phyloP scores from a whole-genome alignment of 2,888 invertebrate genomes.

The Sarcophaga variegata region DNA sequence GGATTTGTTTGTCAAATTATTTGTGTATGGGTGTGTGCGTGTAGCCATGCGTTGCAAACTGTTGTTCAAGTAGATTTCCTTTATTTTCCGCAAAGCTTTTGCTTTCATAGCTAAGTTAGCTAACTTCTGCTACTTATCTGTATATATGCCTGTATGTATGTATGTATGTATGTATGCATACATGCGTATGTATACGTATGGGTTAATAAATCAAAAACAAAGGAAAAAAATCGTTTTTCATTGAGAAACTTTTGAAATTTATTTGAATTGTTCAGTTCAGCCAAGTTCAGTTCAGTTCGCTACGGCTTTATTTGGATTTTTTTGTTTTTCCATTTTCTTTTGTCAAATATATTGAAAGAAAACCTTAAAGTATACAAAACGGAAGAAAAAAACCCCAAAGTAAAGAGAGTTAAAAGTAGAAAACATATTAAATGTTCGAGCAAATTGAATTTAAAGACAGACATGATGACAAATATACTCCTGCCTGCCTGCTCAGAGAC shows the following conservation, averaged over 20 bases:
- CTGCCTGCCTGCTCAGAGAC: background rate
- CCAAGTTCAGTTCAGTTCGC: constrained; percentile 12
- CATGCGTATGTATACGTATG: background rate
- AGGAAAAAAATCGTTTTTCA: constrained; percentile 40
- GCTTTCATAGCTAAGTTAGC: background rate
- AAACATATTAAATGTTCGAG: constrained; percentile 57
- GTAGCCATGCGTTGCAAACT: constrained; percentile 31
- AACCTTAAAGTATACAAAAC: background rate
- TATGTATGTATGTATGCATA: background rate
- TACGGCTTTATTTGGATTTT: background rate
- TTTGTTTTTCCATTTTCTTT: background rate
- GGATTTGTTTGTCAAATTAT: constrained; percentile 2
- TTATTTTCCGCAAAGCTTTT: constrained; percentile 30
- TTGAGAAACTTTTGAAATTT: constrained; percentile 66
- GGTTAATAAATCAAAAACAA: constrained; percentile 63
- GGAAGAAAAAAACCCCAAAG: background rate
- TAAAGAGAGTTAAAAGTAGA: constrained; percentile 19
- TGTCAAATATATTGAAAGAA: background rate
- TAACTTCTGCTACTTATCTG: background rate
- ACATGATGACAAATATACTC: background rate
- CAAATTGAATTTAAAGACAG: constrained; percentile 53
- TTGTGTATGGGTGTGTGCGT: background rate
- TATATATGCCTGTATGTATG: background rate
- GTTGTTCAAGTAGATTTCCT: constrained; percentile 62
- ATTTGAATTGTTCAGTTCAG: constrained; percentile 60